phyloP scores from a whole-genome alignment of 2,888 invertebrate species.

The Tetramorium bicarinatum region DNA sequence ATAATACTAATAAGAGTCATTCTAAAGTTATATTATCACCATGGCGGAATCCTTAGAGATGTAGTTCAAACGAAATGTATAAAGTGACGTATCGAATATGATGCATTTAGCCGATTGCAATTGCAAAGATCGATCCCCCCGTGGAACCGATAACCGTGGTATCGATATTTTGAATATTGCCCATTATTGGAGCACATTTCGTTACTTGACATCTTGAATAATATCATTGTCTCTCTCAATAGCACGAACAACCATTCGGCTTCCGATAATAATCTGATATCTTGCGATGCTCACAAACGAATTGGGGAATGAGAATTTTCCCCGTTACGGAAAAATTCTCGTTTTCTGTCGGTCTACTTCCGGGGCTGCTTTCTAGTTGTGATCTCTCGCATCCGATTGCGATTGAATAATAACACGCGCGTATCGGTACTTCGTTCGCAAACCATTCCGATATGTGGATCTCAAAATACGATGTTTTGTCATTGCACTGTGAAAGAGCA shows the following conservation, averaged over 20 bases:
- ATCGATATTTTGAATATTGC: slow-evolving; percentile 25
- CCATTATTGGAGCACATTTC: slow-evolving; percentile 2
- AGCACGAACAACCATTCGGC: not conserved
- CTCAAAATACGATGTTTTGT: slow-evolving; percentile 25
- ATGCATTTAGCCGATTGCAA: not conserved
- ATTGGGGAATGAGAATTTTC: slow-evolving; percentile 13
- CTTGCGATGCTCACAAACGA: not conserved
- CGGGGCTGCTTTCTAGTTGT: slow-evolving; percentile 8
- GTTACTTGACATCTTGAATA: slow-evolving; percentile 26
- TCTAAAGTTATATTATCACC: not conserved
- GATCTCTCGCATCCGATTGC: slow-evolving; percentile 15
- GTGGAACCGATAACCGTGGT: not conserved
- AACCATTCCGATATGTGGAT: slow-evolving; percentile 1
- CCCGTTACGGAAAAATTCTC: slow-evolving; percentile 39
- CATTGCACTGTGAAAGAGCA: slow-evolving; percentile 15
- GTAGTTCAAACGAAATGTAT: not conserved
- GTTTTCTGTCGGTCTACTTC: slow-evolving; percentile 30
- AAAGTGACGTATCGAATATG: not conserved
- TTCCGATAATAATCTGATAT: slow-evolving; percentile 36
- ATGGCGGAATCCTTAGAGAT: not conserved
- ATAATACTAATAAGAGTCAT: not conserved
- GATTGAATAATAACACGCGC: slow-evolving; percentile 15
- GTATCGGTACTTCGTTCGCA: slow-evolving; percentile 13
- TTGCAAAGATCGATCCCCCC: not conserved
- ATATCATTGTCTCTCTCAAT: not conserved